Percentiles rank a stretch among this genome's conserved stretches.
Evolutionary conservation across 2,113 vertebrate species (phyloP).

Genomic region (Mixornis gularis): DNA sequence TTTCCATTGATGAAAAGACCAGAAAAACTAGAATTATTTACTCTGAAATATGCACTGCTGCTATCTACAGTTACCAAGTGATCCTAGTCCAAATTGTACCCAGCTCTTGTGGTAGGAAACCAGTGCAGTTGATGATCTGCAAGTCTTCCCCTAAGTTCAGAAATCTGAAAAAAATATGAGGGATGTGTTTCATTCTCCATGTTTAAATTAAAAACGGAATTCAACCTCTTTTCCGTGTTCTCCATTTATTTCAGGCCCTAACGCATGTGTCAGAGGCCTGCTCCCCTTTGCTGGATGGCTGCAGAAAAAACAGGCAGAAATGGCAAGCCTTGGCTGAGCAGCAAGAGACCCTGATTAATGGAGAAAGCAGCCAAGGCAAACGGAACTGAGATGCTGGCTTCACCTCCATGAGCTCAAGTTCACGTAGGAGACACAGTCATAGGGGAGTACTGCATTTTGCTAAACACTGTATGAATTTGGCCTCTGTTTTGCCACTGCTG

Average conservation of each 20-base stretch:
- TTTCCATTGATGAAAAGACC: background rate
- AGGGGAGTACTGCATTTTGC: slow-evolving; percentile 40
- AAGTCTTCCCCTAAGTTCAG: background rate
- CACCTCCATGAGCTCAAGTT: background rate
- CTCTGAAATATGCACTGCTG: background rate
- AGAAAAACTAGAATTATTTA: background rate
- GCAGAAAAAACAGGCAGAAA: slow-evolving; percentile 87
- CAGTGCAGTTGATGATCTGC: background rate
- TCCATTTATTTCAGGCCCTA: slow-evolving; percentile 77
- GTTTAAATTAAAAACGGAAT: background rate
- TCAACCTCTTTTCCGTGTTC: background rate
- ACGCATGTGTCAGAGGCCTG: slow-evolving; percentile 83
- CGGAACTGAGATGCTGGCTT: slow-evolving; percentile 52
- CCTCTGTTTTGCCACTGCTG: slow-evolving; percentile 76
- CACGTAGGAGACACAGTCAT: background rate
- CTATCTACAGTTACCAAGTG: background rate
- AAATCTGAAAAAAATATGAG: background rate
- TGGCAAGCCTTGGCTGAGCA: slow-evolving; percentile 91
- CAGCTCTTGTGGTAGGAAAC: background rate
- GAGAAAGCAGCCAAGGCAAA: slow-evolving; percentile 71
- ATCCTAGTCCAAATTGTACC: background rate
- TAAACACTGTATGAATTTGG: slow-evolving; percentile 61
- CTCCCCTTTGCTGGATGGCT: slow-evolving; percentile 90
- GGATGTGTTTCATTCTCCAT: background rate
- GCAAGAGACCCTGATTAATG: slow-evolving; percentile 79